Evolutionary conservation across 1,140 invertebrate species (phyloP).

Genomic region (Apis cerana): DNA sequence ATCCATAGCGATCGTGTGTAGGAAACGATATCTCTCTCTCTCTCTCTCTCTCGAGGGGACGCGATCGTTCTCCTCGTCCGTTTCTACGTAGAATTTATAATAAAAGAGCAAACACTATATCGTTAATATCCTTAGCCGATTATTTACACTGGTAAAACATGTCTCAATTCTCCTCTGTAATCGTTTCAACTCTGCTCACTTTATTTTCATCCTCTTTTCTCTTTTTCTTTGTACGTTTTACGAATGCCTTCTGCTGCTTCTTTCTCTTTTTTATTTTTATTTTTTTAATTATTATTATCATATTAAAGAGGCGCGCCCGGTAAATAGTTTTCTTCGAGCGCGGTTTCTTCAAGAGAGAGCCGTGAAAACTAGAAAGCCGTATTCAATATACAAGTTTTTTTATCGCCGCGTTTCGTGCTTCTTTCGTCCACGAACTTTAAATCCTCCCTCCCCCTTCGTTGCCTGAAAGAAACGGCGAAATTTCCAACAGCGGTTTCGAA

Average conservation of each 20-base stretch:
- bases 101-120: constrained; percentile 74
- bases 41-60: too few relatives aligned
- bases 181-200: not conserved
- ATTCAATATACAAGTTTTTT: not conserved
- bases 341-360: not conserved
- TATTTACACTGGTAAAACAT: constrained; percentile 47
- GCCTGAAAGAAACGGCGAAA: not conserved
- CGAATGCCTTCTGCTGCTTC: not conserved
- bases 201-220: not conserved
- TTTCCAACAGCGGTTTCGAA: not conserved
- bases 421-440: not conserved
- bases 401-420: not conserved
- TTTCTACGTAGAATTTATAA: constrained; percentile 73
- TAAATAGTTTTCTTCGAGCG: not conserved
- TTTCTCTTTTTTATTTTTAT: constrained; percentile 9
- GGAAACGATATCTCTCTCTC: constrained; percentile 4
- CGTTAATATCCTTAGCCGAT: constrained; percentile 51
- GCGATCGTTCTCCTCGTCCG: constrained; percentile 17
- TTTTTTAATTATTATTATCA: too few relatives aligned
- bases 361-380: constrained; percentile 57
- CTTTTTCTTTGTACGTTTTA: not conserved
- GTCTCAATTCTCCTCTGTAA: not conserved
- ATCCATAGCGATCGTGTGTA: not conserved
- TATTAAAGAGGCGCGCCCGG: not conserved
- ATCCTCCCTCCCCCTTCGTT: not conserved